Evolutionary conservation across 2,797 vertebrate species (phyloP).

Genomic region (Sebastes diaconus): DNA sequence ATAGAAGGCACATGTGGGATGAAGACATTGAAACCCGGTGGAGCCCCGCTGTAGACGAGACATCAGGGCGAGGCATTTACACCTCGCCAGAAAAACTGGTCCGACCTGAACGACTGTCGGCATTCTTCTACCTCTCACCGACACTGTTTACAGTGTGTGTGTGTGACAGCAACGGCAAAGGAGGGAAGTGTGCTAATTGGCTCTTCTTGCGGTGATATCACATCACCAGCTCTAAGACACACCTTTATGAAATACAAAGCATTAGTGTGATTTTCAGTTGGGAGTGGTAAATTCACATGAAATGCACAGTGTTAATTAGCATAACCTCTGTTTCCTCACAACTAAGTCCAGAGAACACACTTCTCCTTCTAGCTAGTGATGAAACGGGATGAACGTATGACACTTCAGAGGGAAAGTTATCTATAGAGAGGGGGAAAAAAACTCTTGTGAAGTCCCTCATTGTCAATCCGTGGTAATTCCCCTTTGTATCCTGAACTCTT

Average conservation of each 20-base stretch:
- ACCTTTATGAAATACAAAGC: background rate
- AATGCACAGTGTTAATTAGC: slow-evolving; percentile 41
- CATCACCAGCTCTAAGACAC: background rate
- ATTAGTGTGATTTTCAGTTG: slow-evolving; percentile 1
- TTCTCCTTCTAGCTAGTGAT: background rate
- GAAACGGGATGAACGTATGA: slow-evolving; percentile 37
- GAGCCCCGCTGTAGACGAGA: background rate
- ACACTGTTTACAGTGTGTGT: background rate
- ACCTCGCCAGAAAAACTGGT: slow-evolving; percentile 49
- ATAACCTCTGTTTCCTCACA: slow-evolving; percentile 1
- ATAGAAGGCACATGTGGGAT: background rate
- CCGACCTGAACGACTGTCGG: slow-evolving; percentile 22
- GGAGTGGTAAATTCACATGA: slow-evolving; percentile 10
- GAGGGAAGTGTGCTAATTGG: background rate
- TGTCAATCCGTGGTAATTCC: slow-evolving; percentile 59
- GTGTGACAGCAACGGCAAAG: background rate
- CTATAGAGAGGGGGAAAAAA: slow-evolving; percentile 15
- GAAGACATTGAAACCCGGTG: background rate
- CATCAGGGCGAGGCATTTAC: background rate
- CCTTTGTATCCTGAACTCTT: slow-evolving; percentile 34
- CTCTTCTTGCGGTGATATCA: slow-evolving; percentile 10
- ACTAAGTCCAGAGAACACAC: background rate
- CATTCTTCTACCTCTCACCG: slow-evolving; percentile 38
- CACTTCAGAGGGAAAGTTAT: slow-evolving; percentile 56
- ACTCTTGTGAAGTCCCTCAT: slow-evolving; percentile 33